Evolutionary conservation across 2,888 invertebrate species (phyloP).

Genomic region (Pandemis cinnamomeana): DNA sequence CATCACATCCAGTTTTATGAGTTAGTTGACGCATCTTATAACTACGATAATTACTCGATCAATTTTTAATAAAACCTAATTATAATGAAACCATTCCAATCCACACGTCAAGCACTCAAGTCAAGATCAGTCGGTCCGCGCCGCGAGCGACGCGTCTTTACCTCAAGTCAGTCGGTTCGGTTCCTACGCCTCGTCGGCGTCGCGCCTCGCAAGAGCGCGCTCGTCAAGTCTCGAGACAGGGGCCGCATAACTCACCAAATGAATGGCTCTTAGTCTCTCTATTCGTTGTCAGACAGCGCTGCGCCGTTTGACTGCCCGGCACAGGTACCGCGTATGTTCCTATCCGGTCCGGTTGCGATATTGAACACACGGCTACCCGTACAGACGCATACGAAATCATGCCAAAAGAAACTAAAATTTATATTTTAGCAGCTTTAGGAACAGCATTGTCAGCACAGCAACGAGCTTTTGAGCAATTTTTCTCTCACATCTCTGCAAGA

Average conservation of each 20-base stretch:
- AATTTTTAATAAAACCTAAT: slow-evolving; percentile 28
- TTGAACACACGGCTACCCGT: background rate
- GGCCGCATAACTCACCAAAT: background rate
- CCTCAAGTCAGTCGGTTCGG: slow-evolving; percentile 38
- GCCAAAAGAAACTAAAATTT: background rate
- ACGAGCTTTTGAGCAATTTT: background rate
- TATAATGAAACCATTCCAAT: slow-evolving; percentile 30
- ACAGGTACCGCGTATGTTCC: background rate
- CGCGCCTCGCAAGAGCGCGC: background rate
- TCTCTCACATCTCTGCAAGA: background rate
- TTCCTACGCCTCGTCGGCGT: slow-evolving; percentile 23
- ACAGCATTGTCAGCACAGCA: background rate
- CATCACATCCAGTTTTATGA: slow-evolving; percentile 18
- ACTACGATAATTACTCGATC: slow-evolving; percentile 28
- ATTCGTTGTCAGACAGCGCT: no score
- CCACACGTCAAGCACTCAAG: slow-evolving; percentile 10
- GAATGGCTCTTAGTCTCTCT: no score
- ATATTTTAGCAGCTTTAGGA: background rate
- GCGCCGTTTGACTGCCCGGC: background rate
- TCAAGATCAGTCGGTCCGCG: slow-evolving; percentile 15
- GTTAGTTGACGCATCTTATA: slow-evolving; percentile 31
- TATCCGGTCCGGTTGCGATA: background rate
- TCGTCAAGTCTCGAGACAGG: slow-evolving; percentile 6
- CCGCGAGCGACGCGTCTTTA: slow-evolving; percentile 3
- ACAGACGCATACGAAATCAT: background rate